Conservation (phyloP, 2,888 invertebrate species). For the Lymantria dispar region DNA sequence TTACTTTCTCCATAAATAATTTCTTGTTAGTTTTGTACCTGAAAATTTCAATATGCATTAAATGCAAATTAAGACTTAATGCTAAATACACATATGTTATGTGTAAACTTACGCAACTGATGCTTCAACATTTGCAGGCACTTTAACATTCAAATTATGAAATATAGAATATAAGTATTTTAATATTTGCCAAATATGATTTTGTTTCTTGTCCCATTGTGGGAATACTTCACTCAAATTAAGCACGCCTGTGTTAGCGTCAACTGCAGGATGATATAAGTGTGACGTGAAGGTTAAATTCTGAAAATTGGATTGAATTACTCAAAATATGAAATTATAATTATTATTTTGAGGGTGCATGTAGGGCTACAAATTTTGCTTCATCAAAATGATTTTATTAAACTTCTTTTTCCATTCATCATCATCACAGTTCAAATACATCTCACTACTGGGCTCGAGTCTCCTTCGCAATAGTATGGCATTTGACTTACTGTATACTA, state of each 20-base stretch:
- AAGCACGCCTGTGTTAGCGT: constrained; percentile 89
- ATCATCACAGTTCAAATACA: too few species aligned
- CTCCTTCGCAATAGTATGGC: too few species aligned
- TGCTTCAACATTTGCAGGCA: constrained; percentile 88
- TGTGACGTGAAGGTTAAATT: constrained; percentile 91
- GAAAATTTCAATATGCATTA: constrained; percentile 35
- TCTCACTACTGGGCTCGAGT: too few species aligned
- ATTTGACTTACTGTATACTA: too few species aligned
- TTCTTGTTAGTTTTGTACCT: constrained; percentile 89
- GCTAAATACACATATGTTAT: neutral
- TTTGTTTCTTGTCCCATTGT: constrained; percentile 91
- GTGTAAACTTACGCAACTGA: constrained; percentile 82
- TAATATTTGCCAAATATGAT: constrained; percentile 94
- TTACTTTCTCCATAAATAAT: constrained; percentile 86
- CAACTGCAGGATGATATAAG: constrained; percentile 93
- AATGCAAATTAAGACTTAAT: neutral
- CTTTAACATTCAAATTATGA: constrained; percentile 89
- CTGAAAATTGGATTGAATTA: constrained; percentile 77
- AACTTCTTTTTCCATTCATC: too few species aligned
- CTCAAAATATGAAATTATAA: neutral
- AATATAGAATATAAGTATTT: constrained; percentile 93
- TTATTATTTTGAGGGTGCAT: neutral
- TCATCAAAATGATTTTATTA: too few species aligned
- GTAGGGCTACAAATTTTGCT: too few species aligned
- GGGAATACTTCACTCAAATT: constrained; percentile 91